Percentiles rank a stretch among this genome's conserved stretches.
These are phyloP conservation scores for Leptinotarsa haldemani DNA, from an alignment of 2,888 invertebrate genomes.

Conservation along the genomic window DNA sequence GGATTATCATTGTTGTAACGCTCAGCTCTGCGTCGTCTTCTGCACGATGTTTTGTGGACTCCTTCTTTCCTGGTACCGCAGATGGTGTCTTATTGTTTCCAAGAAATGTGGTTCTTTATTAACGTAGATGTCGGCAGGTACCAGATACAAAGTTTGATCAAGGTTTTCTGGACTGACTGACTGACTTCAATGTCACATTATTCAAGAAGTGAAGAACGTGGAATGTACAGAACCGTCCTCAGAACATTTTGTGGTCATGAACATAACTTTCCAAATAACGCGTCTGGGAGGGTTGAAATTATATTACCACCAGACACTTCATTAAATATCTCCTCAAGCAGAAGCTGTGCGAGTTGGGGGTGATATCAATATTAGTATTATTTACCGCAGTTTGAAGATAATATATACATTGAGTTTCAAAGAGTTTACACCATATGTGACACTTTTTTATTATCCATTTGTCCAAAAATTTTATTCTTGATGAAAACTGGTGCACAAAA, in stretches of 20 bases:
- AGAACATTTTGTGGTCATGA: background rate
- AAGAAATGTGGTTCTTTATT: background rate
- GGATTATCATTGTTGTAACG: conserved; percentile 1
- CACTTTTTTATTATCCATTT: too few species aligned
- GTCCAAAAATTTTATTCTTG: too few species aligned
- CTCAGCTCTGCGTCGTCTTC: background rate
- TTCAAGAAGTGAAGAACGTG: background rate
- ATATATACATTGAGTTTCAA: too few species aligned
- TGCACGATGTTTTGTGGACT: background rate
- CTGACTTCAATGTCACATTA: background rate
- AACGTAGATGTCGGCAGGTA: background rate
- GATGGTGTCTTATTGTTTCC: background rate
- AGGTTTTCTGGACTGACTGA: background rate
- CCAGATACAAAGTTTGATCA: background rate
- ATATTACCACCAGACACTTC: too few species aligned
- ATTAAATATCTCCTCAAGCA: too few species aligned
- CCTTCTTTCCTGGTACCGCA: background rate
- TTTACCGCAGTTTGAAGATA: too few species aligned
- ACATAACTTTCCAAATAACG: too few species aligned
- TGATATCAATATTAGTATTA: too few species aligned
- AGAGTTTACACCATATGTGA: too few species aligned
- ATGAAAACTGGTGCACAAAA: too few species aligned
- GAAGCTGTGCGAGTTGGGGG: too few species aligned
- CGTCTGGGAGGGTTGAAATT: too few species aligned
- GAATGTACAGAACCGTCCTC: conserved; percentile 6